A percentile compares a stretch with the other conserved stretches of the same genome.
Conservation (phyloP, 2,113 vertebrate species). For the Atlantisia rogersi region DNA sequence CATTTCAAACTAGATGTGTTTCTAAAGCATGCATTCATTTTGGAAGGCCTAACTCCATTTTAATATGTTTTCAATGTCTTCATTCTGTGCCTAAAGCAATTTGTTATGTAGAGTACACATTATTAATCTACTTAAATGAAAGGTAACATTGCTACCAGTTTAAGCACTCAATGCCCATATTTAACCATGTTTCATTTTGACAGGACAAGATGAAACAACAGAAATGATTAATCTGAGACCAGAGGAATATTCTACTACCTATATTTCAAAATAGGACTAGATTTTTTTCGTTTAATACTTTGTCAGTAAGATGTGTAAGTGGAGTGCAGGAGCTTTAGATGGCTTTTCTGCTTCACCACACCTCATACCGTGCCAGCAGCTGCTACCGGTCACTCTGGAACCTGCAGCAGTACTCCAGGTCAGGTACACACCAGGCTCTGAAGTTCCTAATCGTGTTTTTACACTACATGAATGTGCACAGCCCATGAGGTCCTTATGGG, state of each 20-base stretch:
- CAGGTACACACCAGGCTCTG: neutral
- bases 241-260: constrained; percentile 22
- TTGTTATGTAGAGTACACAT: constrained; percentile 53
- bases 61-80: constrained; percentile 51
- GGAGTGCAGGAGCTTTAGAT: neutral
- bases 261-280: neutral
- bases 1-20: constrained; percentile 5
- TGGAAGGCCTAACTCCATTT: constrained; percentile 45
- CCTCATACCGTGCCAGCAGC: neutral
- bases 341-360: neutral
- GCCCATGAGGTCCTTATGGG: neutral
- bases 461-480: neutral
- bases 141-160: constrained; percentile 56
- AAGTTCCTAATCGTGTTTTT: neutral
- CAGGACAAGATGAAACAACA: constrained; percentile 56
- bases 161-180: constrained; percentile 49
- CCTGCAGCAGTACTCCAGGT: neutral
- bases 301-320: neutral
- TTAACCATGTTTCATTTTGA: constrained; percentile 52
- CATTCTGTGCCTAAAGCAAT: constrained; percentile 48
- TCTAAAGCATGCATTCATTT: constrained; percentile 28
- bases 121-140: constrained; percentile 63
- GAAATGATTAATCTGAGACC: constrained; percentile 54
- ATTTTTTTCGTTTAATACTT: neutral
- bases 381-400: neutral